Percentiles rank a stretch among this genome's conserved stretches.
These are phyloP conservation scores for Solea solea DNA, from an alignment of 2,113 vertebrate genomes.

Conservation along the genomic window DNA sequence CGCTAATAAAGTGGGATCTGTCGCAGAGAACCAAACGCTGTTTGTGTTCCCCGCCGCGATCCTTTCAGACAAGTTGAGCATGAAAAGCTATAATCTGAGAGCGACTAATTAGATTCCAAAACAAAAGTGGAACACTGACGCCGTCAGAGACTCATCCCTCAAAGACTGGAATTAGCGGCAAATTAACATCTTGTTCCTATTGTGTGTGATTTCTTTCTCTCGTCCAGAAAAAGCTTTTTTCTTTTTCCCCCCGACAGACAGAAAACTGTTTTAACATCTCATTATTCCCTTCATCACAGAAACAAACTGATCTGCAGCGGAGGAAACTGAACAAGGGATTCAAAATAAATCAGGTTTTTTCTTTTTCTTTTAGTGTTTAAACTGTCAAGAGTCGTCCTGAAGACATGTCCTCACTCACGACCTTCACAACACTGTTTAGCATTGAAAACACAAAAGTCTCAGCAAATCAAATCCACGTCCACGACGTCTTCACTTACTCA, in stretches of 20 bases:
- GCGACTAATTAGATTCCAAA: slow-evolving; percentile 72
- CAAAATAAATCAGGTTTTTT: no score
- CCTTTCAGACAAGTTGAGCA: slow-evolving; percentile 72
- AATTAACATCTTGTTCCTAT: slow-evolving; percentile 70
- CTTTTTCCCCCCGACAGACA: background rate
- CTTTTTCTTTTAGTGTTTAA: no score
- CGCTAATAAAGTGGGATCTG: slow-evolving; percentile 67
- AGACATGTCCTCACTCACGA: no score
- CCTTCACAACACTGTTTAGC: no score
- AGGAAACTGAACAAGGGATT: no score
- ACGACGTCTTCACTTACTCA: no score
- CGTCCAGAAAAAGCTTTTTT: background rate
- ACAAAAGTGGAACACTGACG: slow-evolving; percentile 74
- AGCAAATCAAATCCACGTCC: no score
- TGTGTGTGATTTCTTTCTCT: slow-evolving; percentile 28
- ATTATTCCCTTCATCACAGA: no score
- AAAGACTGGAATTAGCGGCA: slow-evolving; percentile 67
- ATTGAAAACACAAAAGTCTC: no score
- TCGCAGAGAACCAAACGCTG: slow-evolving; percentile 53
- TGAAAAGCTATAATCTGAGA: slow-evolving; percentile 70
- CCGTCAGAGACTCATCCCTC: slow-evolving; percentile 63
- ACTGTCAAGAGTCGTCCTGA: no score
- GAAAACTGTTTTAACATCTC: no score
- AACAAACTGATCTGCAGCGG: no score
- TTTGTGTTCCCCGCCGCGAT: slow-evolving; percentile 63